Conservation (phyloP, 1,140 invertebrate genomes). For the Scaptomyza graminum region DNA sequence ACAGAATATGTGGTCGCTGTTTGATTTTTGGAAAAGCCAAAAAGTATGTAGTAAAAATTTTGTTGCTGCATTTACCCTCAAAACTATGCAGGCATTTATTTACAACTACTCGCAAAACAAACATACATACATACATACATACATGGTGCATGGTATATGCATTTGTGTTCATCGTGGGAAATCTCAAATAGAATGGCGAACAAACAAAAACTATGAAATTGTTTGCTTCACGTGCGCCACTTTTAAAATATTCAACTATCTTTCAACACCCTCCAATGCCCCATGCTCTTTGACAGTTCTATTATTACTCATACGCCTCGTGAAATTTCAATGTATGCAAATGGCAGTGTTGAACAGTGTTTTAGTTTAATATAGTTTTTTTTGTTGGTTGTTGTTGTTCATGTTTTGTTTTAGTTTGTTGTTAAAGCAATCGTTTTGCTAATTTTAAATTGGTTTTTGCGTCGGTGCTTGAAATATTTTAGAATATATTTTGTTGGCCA, state of each 20-base stretch:
- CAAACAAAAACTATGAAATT: conserved; percentile 16
- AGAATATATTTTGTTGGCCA: neutral
- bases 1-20: neutral
- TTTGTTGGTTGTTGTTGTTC: conserved; percentile 6
- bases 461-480: conserved; percentile 3
- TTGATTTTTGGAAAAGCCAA: conserved; percentile 18
- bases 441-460: conserved; percentile 11
- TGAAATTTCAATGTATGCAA: neutral
- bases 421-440: conserved; percentile 7
- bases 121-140: neutral
- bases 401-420: neutral
- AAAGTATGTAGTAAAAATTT: conserved; percentile 47
- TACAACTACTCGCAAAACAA: conserved; percentile 1
- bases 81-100: conserved; percentile 49
- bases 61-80: conserved; percentile 27
- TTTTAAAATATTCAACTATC: conserved; percentile 11
- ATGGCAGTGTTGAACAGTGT: conserved; percentile 18
- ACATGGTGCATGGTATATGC: neutral
- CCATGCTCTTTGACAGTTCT: neutral
- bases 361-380: conserved; percentile 17
- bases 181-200: conserved; percentile 12
- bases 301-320: conserved; percentile 15
- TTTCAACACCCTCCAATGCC: neutral
- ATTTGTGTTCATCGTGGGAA: conserved; percentile 5
- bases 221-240: conserved; percentile 11